Evolutionary conservation across 2,113 vertebrate genomes (phyloP), one percentile per base, ranked within the genome.

Genomic region (Nerophis ophidion): DNA sequence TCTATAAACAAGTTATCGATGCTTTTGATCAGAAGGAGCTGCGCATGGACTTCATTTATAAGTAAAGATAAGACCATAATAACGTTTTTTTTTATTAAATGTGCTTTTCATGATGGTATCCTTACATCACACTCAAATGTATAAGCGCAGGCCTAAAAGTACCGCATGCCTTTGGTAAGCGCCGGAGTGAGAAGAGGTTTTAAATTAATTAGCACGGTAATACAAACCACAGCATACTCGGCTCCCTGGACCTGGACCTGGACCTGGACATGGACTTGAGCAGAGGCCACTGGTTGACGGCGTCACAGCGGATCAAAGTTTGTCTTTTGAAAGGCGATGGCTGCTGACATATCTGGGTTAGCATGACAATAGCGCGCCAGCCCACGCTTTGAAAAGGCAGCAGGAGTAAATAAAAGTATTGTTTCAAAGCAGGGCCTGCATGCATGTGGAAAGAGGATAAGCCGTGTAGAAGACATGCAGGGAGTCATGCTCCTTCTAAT

Each of bases 321-420:
- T 55, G 68, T 71, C 65, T 85, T 85, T 76, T 81, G 72, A 82
- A 69, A 77, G 67, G 77, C 75, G 83, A 85, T 82, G 48, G 70
- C 56, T 19, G 60, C 73, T 84, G 85, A 84, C 85, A 81, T 79
- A 85, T 84, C 80, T 87, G 83, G 85, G 83, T 84, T 87, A 80
- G 75, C 57, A 71, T 75, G 74, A 82, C 78, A 84, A 79, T 71
- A 12, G 48, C 57, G 60, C 33, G 58, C 48, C 34, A 57, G 60
- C 54, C 54, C 45, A 26, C 34, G 57, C 26, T 53, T 61, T 71
- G 55, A 77, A 81, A 81, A 81, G 71, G 75, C 61, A 78, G 57
- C 73, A 54, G 58, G 15, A 54, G 13, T 1, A 40, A 68, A 62
- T 50, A 53, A 71, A 52, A 52, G 8, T 64, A 72, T 77, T 83